These are phyloP conservation scores for Micrasema minimum DNA, from an alignment of 1,140 invertebrate species.

Conservation along the genomic window DNA sequence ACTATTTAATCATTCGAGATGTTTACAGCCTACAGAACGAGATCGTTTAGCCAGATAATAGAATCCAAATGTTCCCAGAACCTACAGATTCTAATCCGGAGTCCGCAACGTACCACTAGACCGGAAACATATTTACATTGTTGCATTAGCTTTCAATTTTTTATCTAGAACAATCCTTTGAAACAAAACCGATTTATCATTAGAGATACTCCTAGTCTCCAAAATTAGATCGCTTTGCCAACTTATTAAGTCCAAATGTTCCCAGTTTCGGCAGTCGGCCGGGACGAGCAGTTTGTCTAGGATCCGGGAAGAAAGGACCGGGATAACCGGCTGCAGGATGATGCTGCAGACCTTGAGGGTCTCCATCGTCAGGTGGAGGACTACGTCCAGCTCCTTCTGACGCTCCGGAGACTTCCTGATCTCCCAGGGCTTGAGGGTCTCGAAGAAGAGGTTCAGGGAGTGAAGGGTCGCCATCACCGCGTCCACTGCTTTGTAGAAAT, in stretches of 20 bases:
- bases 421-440: slow-evolving; percentile 88
- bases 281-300: slow-evolving; percentile 75
- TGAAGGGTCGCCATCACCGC: slow-evolving; percentile 78
- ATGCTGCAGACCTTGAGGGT: slow-evolving; percentile 81
- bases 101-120: too few species aligned
- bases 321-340: slow-evolving; percentile 87
- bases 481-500: slow-evolving; percentile 89
- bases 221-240: slow-evolving; percentile 56
- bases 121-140: too few species aligned
- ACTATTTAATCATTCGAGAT: too few species aligned
- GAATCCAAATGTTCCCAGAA: too few species aligned
- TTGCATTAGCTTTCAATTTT: slow-evolving; percentile 34
- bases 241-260: slow-evolving; percentile 59
- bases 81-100: too few species aligned
- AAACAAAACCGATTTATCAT: slow-evolving; percentile 57
- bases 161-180: slow-evolving; percentile 56
- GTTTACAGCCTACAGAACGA: too few species aligned
- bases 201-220: slow-evolving; percentile 47
- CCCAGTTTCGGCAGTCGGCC: slow-evolving; percentile 66
- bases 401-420: slow-evolving; percentile 67
- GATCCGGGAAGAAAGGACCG: slow-evolving; percentile 73
- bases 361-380: slow-evolving; percentile 88
- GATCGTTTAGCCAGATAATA: too few species aligned
- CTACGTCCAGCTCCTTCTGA: slow-evolving; percentile 72
- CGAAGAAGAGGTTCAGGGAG: slow-evolving; percentile 86